These are phyloP conservation scores for Cossypha dichroa DNA, from an alignment of 2,797 vertebrate genomes.

Conservation along the genomic window DNA sequence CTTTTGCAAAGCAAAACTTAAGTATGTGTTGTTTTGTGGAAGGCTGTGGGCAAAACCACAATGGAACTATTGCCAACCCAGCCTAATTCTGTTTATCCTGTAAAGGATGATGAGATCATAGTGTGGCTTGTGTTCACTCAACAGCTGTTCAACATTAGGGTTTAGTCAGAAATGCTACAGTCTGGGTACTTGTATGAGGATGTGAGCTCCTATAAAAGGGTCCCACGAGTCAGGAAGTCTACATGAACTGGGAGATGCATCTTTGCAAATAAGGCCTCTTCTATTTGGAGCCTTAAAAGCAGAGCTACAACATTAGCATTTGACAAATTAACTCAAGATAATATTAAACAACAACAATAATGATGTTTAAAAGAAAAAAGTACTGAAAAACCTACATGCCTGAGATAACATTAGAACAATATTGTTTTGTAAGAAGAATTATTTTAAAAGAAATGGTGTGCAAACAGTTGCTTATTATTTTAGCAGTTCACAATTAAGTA, in stretches of 20 bases:
- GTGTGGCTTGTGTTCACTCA: neutral
- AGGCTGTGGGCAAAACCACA: slow-evolving; percentile 44
- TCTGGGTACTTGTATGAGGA: neutral
- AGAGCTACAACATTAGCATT: neutral
- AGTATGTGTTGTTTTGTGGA: neutral
- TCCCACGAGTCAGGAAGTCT: neutral
- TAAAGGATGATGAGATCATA: slow-evolving; percentile 57
- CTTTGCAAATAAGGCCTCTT: neutral
- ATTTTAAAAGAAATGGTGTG: neutral
- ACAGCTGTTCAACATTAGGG: slow-evolving; percentile 58
- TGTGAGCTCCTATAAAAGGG: neutral
- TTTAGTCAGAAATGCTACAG: neutral
- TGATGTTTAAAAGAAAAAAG: neutral
- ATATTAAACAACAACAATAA: neutral
- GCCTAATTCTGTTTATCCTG: slow-evolving; percentile 44
- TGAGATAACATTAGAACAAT: neutral
- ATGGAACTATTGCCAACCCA: neutral
- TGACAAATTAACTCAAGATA: neutral
- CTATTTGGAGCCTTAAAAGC: neutral
- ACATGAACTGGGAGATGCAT: neutral
- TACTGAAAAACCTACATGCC: neutral
- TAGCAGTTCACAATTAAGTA: neutral
- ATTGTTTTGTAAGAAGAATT: neutral
- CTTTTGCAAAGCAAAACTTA: neutral
- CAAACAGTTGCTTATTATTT: neutral